phyloP scores from a whole-genome alignment of 92 coral and sea anemone species.

The Heteractis magnifica region DNA sequence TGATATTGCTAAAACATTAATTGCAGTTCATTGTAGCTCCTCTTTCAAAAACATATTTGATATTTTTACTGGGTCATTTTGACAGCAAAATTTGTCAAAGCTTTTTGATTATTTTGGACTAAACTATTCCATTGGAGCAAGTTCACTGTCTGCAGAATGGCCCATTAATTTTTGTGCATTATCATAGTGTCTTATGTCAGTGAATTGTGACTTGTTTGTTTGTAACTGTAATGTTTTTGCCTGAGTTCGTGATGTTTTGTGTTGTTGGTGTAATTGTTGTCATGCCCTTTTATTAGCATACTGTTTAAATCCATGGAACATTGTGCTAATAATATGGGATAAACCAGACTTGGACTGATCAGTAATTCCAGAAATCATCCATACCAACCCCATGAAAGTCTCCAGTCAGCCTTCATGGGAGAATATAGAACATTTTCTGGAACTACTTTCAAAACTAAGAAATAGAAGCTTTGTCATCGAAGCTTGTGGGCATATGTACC shows the following conservation, averaged over 20 bases:
- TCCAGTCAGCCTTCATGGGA: not conserved
- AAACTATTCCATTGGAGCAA: not conserved
- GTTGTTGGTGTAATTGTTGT: conserved; percentile 9
- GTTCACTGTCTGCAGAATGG: conserved; percentile 21
- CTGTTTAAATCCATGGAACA: not conserved
- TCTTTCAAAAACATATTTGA: conserved; percentile 10
- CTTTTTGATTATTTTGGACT: not conserved
- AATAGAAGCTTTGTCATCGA: not conserved
- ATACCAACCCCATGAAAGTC: not conserved
- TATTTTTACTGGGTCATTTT: conserved; percentile 23
- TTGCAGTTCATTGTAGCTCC: not conserved
- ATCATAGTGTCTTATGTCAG: not conserved
- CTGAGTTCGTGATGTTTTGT: conserved; percentile 21
- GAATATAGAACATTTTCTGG: not conserved
- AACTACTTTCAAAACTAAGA: not conserved
- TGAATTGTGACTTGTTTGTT: not conserved
- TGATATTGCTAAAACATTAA: not conserved
- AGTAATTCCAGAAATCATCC: not conserved
- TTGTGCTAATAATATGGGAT: not conserved
- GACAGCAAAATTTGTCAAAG: conserved; percentile 4
- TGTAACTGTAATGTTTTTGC: conserved; percentile 12
- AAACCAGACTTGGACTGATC: not conserved
- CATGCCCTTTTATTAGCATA: conserved; percentile 4
- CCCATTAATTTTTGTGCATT: conserved; percentile 1
- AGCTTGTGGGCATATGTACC: not conserved